These are phyloP conservation scores for Thamnophis elegans DNA, from an alignment of 2,797 vertebrate genomes.

Conservation along the genomic window DNA sequence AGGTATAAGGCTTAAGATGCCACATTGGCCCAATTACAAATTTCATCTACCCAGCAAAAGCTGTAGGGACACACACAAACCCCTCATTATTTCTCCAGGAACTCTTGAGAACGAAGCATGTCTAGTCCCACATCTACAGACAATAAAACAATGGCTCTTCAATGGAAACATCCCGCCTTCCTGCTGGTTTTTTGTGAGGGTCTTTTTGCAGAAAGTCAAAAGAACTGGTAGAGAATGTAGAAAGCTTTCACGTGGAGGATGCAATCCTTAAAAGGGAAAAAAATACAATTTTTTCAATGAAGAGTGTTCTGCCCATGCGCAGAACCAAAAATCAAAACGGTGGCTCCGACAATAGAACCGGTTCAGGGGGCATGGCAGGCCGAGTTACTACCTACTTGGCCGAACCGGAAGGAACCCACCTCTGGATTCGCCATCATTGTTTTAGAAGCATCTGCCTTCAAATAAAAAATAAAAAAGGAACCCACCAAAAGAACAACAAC, in stretches of 20 bases:
- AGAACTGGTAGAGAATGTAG: neutral
- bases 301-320: no score
- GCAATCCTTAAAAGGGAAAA: neutral
- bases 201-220: neutral
- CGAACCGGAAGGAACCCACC: no score
- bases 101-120: neutral
- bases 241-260: neutral
- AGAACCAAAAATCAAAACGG: no score
- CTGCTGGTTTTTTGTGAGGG: no score
- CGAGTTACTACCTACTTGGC: no score
- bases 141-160: neutral
- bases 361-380: no score
- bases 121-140: neutral
- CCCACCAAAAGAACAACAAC: neutral
- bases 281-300: no score
- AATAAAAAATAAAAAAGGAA: neutral
- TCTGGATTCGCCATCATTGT: no score
- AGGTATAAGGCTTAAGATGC: neutral
- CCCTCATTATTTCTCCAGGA: neutral
- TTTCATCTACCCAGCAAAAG: neutral
- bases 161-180: neutral
- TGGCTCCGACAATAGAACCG: no score
- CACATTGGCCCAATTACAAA: neutral
- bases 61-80: neutral
- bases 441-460: neutral